Base-by-base conservation (phyloP, 2,888 invertebrate genomes). In the Pristionchus maxplancki region DNA sequence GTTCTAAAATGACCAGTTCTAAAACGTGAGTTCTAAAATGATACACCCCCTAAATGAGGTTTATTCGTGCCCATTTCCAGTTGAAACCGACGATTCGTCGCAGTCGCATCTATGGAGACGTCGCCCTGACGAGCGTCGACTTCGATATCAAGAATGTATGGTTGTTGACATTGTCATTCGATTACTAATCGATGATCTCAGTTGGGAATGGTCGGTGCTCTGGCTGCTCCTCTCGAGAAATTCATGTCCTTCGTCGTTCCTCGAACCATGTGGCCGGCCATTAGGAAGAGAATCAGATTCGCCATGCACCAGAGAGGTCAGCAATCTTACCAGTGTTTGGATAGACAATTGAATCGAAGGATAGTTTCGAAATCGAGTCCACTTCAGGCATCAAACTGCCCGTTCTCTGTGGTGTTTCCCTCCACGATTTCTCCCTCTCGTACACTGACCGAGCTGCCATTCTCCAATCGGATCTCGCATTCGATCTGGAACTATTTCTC, bases 241-340 rank as follows among this genome's bases (percentile, higher is more conserved):
- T 89, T 93, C 62, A 89, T 93, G 82, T 91, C 92, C 34, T 92
- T 93, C 86, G 89, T 94, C 24, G 92, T 94, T 15, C 94, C 94
- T 28, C 91, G 92, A 37, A 92, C 94, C 11, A 93, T 94, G 53
- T 94, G 94, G 94, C 94, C 94, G 0, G 92, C 93, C 88, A 93
- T 94, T 62, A 93, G 94, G 87, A 93, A 94, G 86, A 90, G 94
- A 86, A 90, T 94, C 13, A 91, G 93, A 20, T 92, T 94, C 71
- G 94, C 93, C 1, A 89, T 94, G 89, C 94, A 94, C 86, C 91
- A 92, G 87, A 91, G 93, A 90, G 93, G 93, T 91, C 53, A 34
- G 71, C 4, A 40, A 13, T 44, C 17, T 34, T 86, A 8, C 9
- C 20, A 6, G 88, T 37, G 87, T 31, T 67, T n/a, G n/a, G n/a